A percentile compares a stretch with the other conserved stretches of the same genome.
These are phyloP conservation scores for Drosophila nasuta DNA, from an alignment of 1,140 invertebrate species.

Conservation along the genomic window DNA sequence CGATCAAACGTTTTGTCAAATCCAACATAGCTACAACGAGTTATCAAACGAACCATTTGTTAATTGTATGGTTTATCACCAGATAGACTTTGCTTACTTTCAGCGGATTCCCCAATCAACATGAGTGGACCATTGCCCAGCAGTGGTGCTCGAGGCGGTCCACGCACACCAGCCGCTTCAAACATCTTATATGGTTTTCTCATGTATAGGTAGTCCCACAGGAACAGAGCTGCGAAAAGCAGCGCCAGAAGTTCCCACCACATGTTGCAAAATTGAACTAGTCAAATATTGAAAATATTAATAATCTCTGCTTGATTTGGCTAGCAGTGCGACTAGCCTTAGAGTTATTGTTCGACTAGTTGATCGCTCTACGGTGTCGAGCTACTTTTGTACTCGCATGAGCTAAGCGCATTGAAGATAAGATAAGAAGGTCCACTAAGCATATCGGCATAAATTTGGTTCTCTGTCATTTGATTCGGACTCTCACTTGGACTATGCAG, in stretches of 20 bases:
- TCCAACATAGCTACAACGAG: conserved; percentile 52
- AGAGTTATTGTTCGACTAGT: conserved; percentile 18
- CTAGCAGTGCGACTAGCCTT: background rate
- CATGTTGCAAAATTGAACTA: conserved; percentile 35
- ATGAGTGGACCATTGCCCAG: conserved; percentile 57
- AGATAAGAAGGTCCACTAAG: conserved; percentile 20
- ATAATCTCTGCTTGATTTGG: background rate
- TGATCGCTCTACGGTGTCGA: background rate
- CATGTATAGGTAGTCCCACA: conserved; percentile 46
- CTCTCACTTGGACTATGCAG: background rate
- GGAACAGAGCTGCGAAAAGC: conserved; percentile 22
- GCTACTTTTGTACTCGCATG: conserved; percentile 31
- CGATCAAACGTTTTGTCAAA: conserved; percentile 47
- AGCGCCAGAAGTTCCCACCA: conserved; percentile 50
- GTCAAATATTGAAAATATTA: background rate
- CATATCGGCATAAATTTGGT: conserved; percentile 27
- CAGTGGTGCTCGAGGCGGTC: conserved; percentile 53
- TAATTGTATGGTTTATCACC: background rate
- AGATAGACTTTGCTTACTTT: conserved; percentile 29
- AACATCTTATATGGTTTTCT: conserved; percentile 36
- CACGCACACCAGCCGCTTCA: conserved; percentile 45
- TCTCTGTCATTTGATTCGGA: background rate
- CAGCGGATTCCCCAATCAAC: conserved; percentile 47
- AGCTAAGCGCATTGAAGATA: conserved; percentile 17
- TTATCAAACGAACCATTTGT: background rate